Evolutionary conservation across 2,888 invertebrate species (phyloP).

Genomic region (Drosophila melanocephala): DNA sequence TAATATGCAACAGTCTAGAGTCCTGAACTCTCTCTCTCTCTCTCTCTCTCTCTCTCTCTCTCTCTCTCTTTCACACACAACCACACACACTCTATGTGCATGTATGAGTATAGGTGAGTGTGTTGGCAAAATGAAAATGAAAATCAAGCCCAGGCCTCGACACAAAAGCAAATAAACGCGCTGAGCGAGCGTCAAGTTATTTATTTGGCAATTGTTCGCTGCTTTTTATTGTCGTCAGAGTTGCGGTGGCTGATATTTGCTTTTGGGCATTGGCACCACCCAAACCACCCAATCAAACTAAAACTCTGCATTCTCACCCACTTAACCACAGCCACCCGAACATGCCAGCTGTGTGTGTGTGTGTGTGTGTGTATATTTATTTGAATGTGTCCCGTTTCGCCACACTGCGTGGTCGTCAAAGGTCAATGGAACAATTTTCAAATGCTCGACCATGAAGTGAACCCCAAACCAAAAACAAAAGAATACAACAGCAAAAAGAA

Average conservation of each 20-base stretch:
- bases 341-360: constrained; percentile 10
- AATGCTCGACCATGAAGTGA: constrained; percentile 38
- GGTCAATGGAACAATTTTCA: constrained; percentile 79
- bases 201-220: constrained; percentile 79
- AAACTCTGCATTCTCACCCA: background rate
- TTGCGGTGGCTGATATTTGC: constrained; percentile 67
- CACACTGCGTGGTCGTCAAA: constrained; percentile 52
- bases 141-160: constrained; percentile 67
- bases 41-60: background rate
- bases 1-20: constrained; percentile 72
- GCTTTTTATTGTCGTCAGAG: constrained; percentile 76
- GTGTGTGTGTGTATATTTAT: constrained; percentile 14
- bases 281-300: constrained; percentile 11
- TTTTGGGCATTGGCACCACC: constrained; percentile 59
- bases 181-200: constrained; percentile 77
- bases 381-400: constrained; percentile 35
- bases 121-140: constrained; percentile 68
- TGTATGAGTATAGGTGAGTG: constrained; percentile 15
- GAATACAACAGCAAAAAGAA: constrained; percentile 8
- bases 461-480: constrained; percentile 9
- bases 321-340: constrained; percentile 1
- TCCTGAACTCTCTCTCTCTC: constrained; percentile 1
- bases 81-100: background rate
- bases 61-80: background rate
- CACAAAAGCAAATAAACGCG: constrained; percentile 72